A percentile compares a stretch with the other conserved stretches of the same genome.
Evolutionary conservation across 2,888 invertebrate species (phyloP).

Genomic region (Thereva unica): DNA sequence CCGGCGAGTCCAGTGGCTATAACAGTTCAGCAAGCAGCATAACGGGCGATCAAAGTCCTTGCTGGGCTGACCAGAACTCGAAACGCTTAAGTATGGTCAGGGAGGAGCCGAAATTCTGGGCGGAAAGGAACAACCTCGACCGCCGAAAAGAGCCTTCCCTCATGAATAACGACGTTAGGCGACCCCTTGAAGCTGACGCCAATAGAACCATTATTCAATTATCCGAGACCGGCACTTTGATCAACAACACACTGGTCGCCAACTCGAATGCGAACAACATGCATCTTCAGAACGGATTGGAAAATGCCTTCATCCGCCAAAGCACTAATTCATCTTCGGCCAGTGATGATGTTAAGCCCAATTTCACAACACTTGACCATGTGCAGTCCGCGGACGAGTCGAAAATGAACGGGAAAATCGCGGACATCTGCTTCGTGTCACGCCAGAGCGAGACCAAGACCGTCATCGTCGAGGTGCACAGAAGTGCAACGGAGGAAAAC

Average conservation of each 20-base stretch:
- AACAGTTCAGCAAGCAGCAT: conserved; percentile 84
- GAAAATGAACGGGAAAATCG: conserved; percentile 48
- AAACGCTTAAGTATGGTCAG: conserved; percentile 74
- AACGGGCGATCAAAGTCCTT: conserved; percentile 73
- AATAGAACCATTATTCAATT: conserved; percentile 76
- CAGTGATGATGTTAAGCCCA: conserved; percentile 15
- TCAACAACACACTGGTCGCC: conserved; percentile 64
- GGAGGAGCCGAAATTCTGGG: conserved; percentile 61
- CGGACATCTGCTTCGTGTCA: conserved; percentile 58
- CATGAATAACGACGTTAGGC: conserved; percentile 57
- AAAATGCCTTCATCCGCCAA: conserved; percentile 35
- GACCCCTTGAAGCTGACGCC: conserved; percentile 49
- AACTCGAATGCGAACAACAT: conserved; percentile 25
- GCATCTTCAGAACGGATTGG: conserved; percentile 33
- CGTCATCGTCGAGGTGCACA: conserved; percentile 77
- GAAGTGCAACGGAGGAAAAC: conserved; percentile 50
- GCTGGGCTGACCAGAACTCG: conserved; percentile 65
- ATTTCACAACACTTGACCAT: conserved; percentile 21
- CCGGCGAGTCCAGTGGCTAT: conserved; percentile 81
- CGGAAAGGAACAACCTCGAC: conserved; percentile 46
- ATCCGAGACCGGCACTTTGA: conserved; percentile 72
- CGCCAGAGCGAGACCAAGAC: conserved; percentile 65
- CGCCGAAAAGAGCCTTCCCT: conserved; percentile 53
- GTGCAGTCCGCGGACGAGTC: not conserved
- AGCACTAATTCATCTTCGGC: conserved; percentile 21